A percentile compares a stretch with the other conserved stretches of the same genome.
These are phyloP conservation scores for Metaphire vulgaris DNA, from an alignment of 1,140 invertebrate species.

Conservation along the genomic window DNA sequence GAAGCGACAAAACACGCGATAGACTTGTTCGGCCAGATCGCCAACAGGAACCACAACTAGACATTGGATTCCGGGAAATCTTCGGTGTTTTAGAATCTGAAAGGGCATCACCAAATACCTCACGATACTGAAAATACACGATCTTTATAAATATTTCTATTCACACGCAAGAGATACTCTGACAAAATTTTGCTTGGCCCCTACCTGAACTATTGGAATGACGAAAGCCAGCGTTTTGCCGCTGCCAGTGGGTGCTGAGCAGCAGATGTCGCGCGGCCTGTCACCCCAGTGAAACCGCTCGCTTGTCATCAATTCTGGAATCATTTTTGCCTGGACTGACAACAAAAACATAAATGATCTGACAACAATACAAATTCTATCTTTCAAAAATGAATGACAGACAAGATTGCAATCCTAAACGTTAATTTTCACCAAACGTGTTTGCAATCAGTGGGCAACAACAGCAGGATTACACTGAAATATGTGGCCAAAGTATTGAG, in stretches of 20 bases:
- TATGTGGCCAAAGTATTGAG: too few relatives aligned
- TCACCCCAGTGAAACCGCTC: constrained; percentile 38
- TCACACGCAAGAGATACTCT: background rate
- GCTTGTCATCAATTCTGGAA: constrained; percentile 66
- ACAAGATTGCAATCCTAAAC: background rate
- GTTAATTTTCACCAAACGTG: background rate
- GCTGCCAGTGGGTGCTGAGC: constrained; percentile 94
- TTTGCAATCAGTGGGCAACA: too few relatives aligned
- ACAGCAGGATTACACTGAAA: too few relatives aligned
- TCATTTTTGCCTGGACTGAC: constrained; percentile 74
- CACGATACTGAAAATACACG: too few relatives aligned
- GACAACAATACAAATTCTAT: background rate
- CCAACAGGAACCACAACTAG: constrained; percentile 83
- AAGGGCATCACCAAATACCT: too few relatives aligned
- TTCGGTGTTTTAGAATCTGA: constrained; percentile 51
- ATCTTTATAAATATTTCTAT: background rate
- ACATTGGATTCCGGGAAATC: constrained; percentile 64
- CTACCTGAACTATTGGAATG: constrained; percentile 76
- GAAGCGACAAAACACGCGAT: constrained; percentile 71
- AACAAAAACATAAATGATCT: constrained; percentile 24
- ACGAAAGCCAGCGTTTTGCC: constrained; percentile 94
- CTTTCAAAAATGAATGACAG: background rate
- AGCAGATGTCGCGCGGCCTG: constrained; percentile 82
- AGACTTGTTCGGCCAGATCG: constrained; percentile 83
- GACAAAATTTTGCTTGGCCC: background rate